These are phyloP conservation scores for Pandemis corylana DNA, from an alignment of 2,888 invertebrate genomes.

Conservation along the genomic window DNA sequence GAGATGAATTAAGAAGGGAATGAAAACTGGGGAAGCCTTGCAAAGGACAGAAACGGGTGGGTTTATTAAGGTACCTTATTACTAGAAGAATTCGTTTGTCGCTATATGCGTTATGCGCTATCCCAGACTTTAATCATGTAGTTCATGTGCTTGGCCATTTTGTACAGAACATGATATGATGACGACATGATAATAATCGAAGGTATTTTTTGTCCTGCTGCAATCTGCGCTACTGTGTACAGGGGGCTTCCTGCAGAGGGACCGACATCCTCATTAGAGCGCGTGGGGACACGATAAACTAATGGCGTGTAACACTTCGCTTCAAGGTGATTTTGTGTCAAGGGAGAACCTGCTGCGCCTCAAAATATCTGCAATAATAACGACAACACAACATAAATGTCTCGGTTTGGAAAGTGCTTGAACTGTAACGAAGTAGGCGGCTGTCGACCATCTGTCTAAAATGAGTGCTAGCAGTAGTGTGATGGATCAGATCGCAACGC, in stretches of 20 bases:
- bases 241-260: constrained; percentile 53
- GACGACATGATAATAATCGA: neutral
- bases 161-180: no score
- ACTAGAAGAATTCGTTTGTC: no score
- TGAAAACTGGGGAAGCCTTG: neutral
- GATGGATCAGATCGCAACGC: no score
- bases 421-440: no score
- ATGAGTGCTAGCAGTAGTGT: no score
- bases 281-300: constrained; percentile 61
- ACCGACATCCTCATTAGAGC: constrained; percentile 68
- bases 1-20: no score
- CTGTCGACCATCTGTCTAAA: no score
- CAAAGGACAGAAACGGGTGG: neutral
- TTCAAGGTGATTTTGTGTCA: constrained; percentile 63
- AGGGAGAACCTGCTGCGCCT: constrained; percentile 8
- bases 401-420: no score
- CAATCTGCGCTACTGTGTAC: constrained; percentile 4
- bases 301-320: constrained; percentile 70
- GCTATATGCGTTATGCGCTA: no score
- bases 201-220: neutral
- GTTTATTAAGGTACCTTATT: no score
- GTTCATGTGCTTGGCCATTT: no score
- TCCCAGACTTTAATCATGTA: no score
- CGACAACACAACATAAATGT: neutral
- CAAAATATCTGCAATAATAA: constrained; percentile 22